Evolutionary conservation across 2,113 vertebrate genomes (phyloP), one percentile per base, ranked within the genome.

Genomic region (Microtus oregoni): DNA sequence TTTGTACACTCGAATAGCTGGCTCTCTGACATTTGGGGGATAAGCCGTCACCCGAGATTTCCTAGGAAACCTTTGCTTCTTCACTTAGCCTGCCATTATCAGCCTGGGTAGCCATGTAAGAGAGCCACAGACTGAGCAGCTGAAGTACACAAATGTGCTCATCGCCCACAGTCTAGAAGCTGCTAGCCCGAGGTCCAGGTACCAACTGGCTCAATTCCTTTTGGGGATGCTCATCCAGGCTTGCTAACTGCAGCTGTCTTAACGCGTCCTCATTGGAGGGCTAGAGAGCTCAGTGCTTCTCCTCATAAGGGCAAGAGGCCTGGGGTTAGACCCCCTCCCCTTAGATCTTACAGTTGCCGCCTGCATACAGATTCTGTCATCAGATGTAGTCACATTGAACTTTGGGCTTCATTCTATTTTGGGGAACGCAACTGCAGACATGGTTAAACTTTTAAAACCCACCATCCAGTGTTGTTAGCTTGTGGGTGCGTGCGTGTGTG

Each of bases 51-150:
- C 70, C 5, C 11, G 44, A 28, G 72, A 30, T 32, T 30, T 85
- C 77, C 63, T 44, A 4, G 5, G 41, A 47, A 50, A 38, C 24
- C 47, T 38, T 58, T 19, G 4, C 32, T 50, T 68, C 77, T 47
- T 8, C 24, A 38, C n/a, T 30, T 52, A 63, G 55, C 22, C 32
- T 85, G 38, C 15, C 17, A 47, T 7, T 0, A 24, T 58, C 30
- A 30, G 73, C 14, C 9, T 0, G 0, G 52, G 52, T 26, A 24
- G 50, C 63, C 3, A 0, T 61, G 0, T 17, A 1, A 41, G 35
- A 32, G 55, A 35, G 8, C 30, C 11, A 1, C 0, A 19, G 28
- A 17, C 19, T 0, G 7, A 41, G 52, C 3, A 7, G 26, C 38
- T 76, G 20, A 9, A 13, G 15, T 6, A 9, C 24, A n/a, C 26